Evolutionary conservation across 2,113 vertebrate genomes (phyloP).

Genomic region (Channa maculata): DNA sequence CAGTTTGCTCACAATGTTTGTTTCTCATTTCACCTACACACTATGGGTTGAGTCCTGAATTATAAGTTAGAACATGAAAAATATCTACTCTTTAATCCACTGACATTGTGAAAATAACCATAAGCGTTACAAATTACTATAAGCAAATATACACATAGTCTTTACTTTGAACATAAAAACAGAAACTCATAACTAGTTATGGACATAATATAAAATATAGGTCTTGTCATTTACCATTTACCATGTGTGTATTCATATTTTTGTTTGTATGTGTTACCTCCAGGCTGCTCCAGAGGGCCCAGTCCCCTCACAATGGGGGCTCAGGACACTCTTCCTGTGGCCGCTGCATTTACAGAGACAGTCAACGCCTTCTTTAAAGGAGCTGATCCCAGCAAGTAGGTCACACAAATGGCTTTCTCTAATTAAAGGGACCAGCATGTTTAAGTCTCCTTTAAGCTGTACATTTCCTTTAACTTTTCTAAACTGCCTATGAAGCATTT

Average conservation of each 20-base stretch:
- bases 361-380: constrained; percentile 98
- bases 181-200: neutral
- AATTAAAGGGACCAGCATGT: no score
- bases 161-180: neutral
- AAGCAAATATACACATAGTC: neutral
- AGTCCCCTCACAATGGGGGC: constrained; percentile 98
- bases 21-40: constrained; percentile 38
- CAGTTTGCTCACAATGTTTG: constrained; percentile 26
- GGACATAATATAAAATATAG: no score
- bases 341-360: constrained; percentile 97
- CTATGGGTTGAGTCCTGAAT: constrained; percentile 18
- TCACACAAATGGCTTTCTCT: neutral
- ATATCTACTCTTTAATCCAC: neutral
- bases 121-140: no score
- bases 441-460: no score
- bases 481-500: no score
- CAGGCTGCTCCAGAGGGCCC: constrained; percentile 96
- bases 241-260: constrained; percentile 4
- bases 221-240: neutral
- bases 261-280: constrained; percentile 57
- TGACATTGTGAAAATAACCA: neutral
- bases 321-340: constrained; percentile 97
- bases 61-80: neutral
- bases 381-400: constrained; percentile 97
- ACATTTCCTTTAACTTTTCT: no score